Evolutionary conservation across 2,113 vertebrate genomes (phyloP), one percentile per base, ranked within the genome.

Genomic region (Microcebus ravelobensis): DNA sequence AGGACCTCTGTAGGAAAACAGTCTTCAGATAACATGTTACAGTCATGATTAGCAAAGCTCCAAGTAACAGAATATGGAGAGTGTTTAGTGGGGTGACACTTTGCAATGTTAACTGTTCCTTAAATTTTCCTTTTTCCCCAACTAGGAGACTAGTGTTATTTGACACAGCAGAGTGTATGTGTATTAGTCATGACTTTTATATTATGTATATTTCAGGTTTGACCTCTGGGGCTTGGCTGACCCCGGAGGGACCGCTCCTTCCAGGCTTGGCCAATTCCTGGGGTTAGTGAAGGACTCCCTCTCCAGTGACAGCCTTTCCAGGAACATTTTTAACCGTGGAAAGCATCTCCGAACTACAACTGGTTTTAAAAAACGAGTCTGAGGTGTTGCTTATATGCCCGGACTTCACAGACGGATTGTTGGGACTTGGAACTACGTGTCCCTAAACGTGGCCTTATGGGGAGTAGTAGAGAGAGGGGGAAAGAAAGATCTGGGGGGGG

Each of bases 381-480:
- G 34, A 71, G 13, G 36, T 68, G 67, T 55, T 81, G 86, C n/a
- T 91, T 34, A 42, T 31, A 67, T 11, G 50, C 34, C n/a, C 14
- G 48, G 8, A 59, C 21, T 86, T 95, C 65, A 65, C 48, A 81
- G 71, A 82, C 36, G 52, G 65, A 61, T 50, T 45, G 34, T 21
- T 48, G 34, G 79, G 84, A 65, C 65, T 74, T 55, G 86, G 61
- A 83, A 95, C 74, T 89, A 85, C 21, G 63, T 76, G 83, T 89
- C 71, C 65, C 80, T 84, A 79, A 97, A 91, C 74, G 79, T 94
- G 91, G 96, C 95, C 87, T 84, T 70, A 50, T 4, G 63, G 36
- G 27, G 14, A 94, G 34, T 8, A 85, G 21, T 25, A 45, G 36
- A 25, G 45, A 52, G 71, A 76, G 52, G 21, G 15, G 31, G 67